Conservation (phyloP, 2,888 invertebrate species). For the Pristionchus fissidentatus region DNA sequence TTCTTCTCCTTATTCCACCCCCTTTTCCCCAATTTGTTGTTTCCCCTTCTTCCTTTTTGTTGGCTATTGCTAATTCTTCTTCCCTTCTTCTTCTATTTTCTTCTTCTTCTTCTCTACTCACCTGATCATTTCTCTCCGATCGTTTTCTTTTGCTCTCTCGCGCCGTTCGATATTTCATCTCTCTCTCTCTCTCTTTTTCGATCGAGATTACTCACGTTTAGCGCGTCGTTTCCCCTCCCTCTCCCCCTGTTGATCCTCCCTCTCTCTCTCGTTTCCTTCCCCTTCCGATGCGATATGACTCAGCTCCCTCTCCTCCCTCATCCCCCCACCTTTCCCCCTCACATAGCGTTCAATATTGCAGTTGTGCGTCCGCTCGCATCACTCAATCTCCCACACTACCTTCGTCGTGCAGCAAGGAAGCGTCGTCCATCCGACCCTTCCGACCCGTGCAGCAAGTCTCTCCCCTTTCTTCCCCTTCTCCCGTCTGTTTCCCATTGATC, state of each 20-base stretch:
- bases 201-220: too few relatives aligned
- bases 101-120: too few relatives aligned
- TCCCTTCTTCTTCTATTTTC: too few relatives aligned
- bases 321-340: not conserved
- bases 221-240: not conserved
- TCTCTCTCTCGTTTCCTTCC: not conserved
- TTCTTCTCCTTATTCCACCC: too few relatives aligned
- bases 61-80: too few relatives aligned
- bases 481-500: not conserved
- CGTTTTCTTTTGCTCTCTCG: too few relatives aligned
- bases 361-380: not conserved
- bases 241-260: not conserved
- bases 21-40: too few relatives aligned
- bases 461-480: not conserved
- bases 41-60: too few relatives aligned
- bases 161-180: too few relatives aligned
- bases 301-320: not conserved
- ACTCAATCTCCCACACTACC: not conserved
- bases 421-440: not conserved
- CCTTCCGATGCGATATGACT: not conserved
- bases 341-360: conserved; percentile 5
- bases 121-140: too few relatives aligned
- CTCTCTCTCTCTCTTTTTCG: too few relatives aligned
- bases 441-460: not conserved
- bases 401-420: not conserved